Evolutionary conservation across 1,140 invertebrate species (phyloP).

Genomic region (Pemphigus obesinymphae): DNA sequence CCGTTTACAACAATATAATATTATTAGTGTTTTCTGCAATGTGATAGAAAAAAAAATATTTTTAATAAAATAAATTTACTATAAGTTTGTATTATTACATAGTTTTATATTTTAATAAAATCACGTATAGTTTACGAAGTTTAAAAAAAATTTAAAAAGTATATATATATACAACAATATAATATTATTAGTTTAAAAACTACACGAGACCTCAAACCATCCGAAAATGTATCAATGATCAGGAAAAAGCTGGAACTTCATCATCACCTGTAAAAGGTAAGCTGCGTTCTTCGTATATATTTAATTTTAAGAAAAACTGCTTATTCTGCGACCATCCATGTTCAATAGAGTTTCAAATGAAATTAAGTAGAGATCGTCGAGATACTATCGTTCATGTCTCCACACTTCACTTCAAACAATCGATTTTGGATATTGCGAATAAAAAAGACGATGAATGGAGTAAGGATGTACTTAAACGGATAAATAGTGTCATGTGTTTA

Average conservation of each 20-base stretch:
- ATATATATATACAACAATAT: too few species aligned
- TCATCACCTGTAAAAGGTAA: neutral
- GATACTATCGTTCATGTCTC: neutral
- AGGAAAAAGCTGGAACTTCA: neutral
- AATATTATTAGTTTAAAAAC: too few species aligned
- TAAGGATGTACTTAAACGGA: neutral
- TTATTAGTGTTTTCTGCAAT: too few species aligned
- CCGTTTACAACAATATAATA: too few species aligned
- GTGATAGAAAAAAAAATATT: too few species aligned
- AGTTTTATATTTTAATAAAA: too few species aligned
- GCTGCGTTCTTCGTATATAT: neutral
- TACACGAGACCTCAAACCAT: neutral
- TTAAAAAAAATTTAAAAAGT: too few species aligned
- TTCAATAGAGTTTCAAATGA: neutral
- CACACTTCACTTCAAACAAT: too few species aligned
- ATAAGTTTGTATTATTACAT: too few species aligned
- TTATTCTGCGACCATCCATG: neutral
- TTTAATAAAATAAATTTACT: too few species aligned
- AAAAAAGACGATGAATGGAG: neutral
- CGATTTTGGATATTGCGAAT: neutral
- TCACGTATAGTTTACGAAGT: too few species aligned
- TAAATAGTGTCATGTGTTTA: neutral
- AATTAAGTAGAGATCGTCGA: neutral
- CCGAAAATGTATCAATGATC: neutral
- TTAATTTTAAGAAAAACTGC: conserved; percentile 4